A percentile compares a stretch with the other conserved stretches of the same genome.
phyloP scores from a whole-genome alignment of 2,888 invertebrate genomes.

The Drosophila melanosoma region DNA sequence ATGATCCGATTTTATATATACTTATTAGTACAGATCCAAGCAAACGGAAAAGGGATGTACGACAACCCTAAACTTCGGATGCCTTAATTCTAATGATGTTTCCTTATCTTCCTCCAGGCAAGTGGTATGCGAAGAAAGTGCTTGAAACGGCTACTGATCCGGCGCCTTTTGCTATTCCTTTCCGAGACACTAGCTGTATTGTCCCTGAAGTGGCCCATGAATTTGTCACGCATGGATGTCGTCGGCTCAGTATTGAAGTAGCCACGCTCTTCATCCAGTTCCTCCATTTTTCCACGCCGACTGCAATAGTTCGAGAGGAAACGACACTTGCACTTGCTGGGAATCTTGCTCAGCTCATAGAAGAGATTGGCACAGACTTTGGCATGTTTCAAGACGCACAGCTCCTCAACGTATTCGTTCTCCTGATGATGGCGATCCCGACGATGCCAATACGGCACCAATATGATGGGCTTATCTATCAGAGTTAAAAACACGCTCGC shows the following conservation, averaged over 20 bases:
- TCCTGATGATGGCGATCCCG: constrained; percentile 27
- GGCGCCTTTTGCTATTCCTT: background rate
- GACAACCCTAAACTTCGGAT: no score
- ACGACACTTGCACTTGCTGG: constrained; percentile 44
- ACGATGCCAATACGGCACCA: constrained; percentile 46
- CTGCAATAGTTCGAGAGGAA: constrained; percentile 41
- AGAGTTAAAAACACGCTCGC: constrained; percentile 45
- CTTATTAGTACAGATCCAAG: background rate
- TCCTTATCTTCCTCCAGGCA: background rate
- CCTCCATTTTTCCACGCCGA: constrained; percentile 33
- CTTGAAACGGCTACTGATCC: background rate
- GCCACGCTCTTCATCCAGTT: background rate
- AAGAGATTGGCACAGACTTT: constrained; percentile 41
- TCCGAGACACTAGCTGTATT: background rate
- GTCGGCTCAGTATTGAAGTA: background rate
- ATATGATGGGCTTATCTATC: constrained; percentile 37
- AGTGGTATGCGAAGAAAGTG: background rate
- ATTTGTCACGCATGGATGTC: background rate
- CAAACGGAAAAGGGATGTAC: background rate
- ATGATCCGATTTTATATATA: background rate
- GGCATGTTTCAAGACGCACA: constrained; percentile 14
- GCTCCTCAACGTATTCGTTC: constrained; percentile 44
- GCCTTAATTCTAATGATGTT: background rate
- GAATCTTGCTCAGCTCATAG: constrained; percentile 36
- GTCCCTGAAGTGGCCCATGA: background rate